Percentiles rank a stretch among this genome's conserved stretches.
Conservation (phyloP, 2,797 vertebrate genomes). For the Ptychobarbus kaznakovi region DNA sequence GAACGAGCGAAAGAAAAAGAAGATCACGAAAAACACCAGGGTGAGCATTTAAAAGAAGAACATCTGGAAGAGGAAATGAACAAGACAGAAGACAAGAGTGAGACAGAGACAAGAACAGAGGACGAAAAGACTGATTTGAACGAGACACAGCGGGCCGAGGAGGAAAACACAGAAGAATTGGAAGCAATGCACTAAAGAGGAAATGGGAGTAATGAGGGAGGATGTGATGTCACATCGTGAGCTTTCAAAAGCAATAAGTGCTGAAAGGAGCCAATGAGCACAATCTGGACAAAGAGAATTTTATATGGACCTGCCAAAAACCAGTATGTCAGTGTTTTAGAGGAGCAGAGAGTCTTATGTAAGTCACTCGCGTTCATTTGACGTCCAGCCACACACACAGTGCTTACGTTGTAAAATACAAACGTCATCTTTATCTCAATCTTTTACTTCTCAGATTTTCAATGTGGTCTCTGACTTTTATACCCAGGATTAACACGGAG, state of each 20-base stretch:
- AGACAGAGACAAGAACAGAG: constrained; percentile 15
- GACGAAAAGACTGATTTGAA: background rate
- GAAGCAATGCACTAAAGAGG: constrained; percentile 54
- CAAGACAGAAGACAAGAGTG: constrained; percentile 14
- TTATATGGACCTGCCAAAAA: constrained; percentile 40
- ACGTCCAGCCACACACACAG: background rate
- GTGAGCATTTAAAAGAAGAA: background rate
- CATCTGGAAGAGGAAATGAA: constrained; percentile 2
- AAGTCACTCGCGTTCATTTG: constrained; percentile 9
- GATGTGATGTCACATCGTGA: constrained; percentile 32
- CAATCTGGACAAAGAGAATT: constrained; percentile 33
- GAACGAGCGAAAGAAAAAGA: constrained; percentile 70
- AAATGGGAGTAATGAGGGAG: constrained; percentile 56
- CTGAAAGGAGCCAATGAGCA: constrained; percentile 39
- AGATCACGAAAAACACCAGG: background rate
- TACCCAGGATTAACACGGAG: background rate
- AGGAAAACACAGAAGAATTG: constrained; percentile 15
- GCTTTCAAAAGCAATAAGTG: constrained; percentile 62
- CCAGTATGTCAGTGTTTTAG: constrained; percentile 34
- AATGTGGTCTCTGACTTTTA: background rate
- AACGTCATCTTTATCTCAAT: background rate
- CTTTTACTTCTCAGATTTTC: background rate
- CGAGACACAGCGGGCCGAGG: background rate
- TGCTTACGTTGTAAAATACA: background rate
- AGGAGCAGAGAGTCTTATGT: constrained; percentile 16